These are phyloP conservation scores for Morinoia aosen DNA, from an alignment of 2,888 invertebrate species.

Conservation along the genomic window DNA sequence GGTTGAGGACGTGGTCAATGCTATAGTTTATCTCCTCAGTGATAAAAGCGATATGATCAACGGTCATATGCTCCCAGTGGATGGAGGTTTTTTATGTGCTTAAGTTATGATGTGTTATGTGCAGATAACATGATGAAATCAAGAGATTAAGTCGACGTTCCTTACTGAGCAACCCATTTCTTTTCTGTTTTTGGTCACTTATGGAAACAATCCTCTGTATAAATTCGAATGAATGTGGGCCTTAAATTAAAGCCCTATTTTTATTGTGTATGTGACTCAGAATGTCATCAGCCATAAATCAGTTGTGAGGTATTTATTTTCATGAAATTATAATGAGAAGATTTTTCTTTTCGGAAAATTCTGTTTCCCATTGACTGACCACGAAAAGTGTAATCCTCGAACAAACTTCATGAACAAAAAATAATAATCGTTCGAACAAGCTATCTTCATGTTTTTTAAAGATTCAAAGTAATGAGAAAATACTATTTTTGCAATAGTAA, in stretches of 20 bases:
- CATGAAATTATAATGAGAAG: too few species aligned
- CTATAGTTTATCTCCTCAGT: conserved; percentile 85
- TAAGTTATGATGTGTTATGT: conserved; percentile 68
- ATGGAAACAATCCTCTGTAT: not conserved
- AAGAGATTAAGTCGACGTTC: not conserved
- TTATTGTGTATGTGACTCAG: too few species aligned
- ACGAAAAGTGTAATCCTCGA: not conserved
- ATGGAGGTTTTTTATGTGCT: conserved; percentile 80
- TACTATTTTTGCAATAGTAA: too few species aligned
- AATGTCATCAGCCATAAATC: too few species aligned
- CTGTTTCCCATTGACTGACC: not conserved
- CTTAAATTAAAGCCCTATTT: too few species aligned
- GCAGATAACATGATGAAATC: not conserved
- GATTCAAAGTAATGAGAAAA: not conserved
- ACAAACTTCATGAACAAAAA: not conserved
- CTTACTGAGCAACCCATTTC: not conserved
- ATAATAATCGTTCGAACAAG: not conserved
- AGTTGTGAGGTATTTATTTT: too few species aligned
- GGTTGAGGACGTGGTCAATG: conserved; percentile 85
- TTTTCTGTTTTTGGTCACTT: not conserved
- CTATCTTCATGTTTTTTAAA: not conserved
- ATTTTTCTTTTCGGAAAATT: not conserved
- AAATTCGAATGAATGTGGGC: too few species aligned
- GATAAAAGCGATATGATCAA: conserved; percentile 85
- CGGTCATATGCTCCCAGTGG: conserved; percentile 84